Evolutionary conservation across 2,797 vertebrate genomes (phyloP).

Genomic region (Gymnothorax javanicus): DNA sequence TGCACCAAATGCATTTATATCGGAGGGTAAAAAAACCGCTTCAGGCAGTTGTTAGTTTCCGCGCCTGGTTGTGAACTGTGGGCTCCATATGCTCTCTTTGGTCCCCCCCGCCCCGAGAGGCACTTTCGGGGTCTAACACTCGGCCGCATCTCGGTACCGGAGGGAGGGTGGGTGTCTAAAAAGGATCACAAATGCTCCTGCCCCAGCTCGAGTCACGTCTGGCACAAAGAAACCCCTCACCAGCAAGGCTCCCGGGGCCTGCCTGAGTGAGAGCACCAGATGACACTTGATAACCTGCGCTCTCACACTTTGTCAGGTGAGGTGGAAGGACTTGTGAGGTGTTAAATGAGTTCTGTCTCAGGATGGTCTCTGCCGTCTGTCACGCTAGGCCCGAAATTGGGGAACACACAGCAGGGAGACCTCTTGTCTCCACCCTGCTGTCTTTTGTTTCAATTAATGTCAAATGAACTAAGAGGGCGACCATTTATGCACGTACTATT

Average conservation of each 20-base stretch:
- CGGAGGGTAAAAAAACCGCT: not conserved
- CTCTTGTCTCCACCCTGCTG: not conserved
- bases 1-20: not conserved
- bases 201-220: not conserved
- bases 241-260: not conserved
- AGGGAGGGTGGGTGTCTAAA: not conserved
- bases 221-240: not conserved
- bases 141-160: not conserved
- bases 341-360: not conserved
- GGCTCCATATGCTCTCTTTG: not conserved
- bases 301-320: not conserved
- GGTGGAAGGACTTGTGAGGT: not conserved
- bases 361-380: not conserved
- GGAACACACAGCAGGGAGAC: not conserved
- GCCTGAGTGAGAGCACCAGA: not conserved
- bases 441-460: slow-evolving; percentile 4
- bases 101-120: not conserved
- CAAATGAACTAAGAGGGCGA: too few species aligned
- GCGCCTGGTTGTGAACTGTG: not conserved
- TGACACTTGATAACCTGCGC: not conserved
- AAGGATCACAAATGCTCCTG: not conserved
- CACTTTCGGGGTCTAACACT: not conserved
- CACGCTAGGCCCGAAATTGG: not conserved
- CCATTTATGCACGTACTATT: too few species aligned
- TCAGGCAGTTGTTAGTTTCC: not conserved